phyloP scores from a whole-genome alignment of 2,113 vertebrate species.

The Nothobranchius furzeri region DNA sequence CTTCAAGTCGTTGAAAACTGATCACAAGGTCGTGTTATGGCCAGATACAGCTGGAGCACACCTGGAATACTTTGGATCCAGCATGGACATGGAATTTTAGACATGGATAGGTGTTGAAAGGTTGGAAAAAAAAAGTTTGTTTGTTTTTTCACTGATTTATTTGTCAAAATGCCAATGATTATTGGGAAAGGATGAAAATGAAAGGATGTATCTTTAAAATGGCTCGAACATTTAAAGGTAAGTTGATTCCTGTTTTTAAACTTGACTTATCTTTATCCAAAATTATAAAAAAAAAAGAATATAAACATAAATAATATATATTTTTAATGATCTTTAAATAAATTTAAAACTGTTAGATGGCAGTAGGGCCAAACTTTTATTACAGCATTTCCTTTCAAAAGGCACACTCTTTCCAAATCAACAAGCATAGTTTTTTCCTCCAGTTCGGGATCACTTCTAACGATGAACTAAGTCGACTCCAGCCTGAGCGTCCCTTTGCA shows the following conservation, averaged over 20 bases:
- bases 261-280: too few species aligned
- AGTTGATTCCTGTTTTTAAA: constrained; percentile 3
- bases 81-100: constrained; percentile 1
- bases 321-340: too few species aligned
- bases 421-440: neutral
- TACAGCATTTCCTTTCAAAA: neutral
- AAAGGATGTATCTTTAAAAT: constrained; percentile 29
- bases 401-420: neutral
- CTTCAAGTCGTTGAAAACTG: neutral
- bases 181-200: constrained; percentile 14
- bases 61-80: constrained; percentile 22
- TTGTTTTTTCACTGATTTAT: constrained; percentile 2
- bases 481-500: constrained; percentile 67
- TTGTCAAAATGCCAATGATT: constrained; percentile 1
- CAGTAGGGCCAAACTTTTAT: neutral
- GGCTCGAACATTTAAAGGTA: constrained; percentile 48
- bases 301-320: too few species aligned
- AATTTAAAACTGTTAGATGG: too few species aligned
- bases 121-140: neutral
- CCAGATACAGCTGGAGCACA: neutral
- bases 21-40: neutral
- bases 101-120: neutral
- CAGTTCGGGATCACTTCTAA: constrained; percentile 19
- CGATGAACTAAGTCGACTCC: constrained; percentile 71
- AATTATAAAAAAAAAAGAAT: too few species aligned